Percentiles rank a stretch among this genome's conserved stretches.
These are phyloP conservation scores for Cnemophilus loriae DNA, from an alignment of 2,113 vertebrate genomes.

Conservation along the genomic window DNA sequence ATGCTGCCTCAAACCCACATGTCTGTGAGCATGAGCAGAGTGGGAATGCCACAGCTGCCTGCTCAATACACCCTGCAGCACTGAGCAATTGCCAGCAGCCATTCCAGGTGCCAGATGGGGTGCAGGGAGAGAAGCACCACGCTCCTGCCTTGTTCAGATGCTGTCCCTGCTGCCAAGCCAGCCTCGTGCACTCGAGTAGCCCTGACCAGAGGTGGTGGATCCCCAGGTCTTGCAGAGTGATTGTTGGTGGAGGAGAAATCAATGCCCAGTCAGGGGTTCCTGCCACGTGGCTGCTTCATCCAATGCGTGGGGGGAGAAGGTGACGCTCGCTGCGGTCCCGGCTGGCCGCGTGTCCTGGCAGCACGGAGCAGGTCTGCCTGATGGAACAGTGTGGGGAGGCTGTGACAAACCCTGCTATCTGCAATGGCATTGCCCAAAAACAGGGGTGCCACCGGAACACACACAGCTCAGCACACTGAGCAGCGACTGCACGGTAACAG, in stretches of 20 bases:
- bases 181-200: not conserved
- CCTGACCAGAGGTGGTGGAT: accelerated
- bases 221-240: not conserved
- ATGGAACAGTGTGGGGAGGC: not conserved
- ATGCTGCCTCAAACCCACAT: not conserved
- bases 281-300: not conserved
- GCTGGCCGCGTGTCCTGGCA: accelerated
- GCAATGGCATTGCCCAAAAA: not conserved
- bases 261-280: not conserved
- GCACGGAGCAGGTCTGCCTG: not conserved
- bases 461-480: not conserved
- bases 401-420: not conserved
- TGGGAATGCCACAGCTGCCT: not conserved
- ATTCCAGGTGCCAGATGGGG: not conserved
- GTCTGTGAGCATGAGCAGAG: not conserved
- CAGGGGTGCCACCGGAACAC: not conserved
- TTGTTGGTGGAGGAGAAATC: not conserved
- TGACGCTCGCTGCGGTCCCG: accelerated
- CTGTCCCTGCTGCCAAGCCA: not conserved
- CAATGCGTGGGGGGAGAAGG: accelerated
- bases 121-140: not conserved
- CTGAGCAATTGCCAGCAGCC: not conserved
- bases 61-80: not conserved
- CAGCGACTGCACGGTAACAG: not conserved
- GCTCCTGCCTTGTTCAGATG: not conserved